phyloP scores from a whole-genome alignment of 2,888 invertebrate genomes.

The Epicampocera succincta region DNA sequence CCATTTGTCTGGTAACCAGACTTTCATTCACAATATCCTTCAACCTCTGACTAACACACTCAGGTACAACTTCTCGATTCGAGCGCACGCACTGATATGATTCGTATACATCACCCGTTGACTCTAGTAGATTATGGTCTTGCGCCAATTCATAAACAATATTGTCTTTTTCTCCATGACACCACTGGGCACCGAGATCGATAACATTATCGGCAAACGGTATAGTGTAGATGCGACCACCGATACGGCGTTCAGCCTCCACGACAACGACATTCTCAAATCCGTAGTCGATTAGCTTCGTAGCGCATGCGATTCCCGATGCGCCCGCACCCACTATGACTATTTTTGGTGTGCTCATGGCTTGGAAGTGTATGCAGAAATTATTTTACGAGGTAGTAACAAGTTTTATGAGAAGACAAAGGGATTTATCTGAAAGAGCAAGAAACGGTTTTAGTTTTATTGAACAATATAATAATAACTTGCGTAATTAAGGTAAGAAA shows the following conservation, averaged over 20 bases:
- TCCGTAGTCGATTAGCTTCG: conserved; percentile 81
- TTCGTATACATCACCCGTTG: conserved; percentile 79
- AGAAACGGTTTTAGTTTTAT: neutral
- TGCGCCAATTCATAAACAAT: conserved; percentile 78
- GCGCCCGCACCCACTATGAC: conserved; percentile 81
- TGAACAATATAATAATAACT: no score
- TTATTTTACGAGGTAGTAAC: conserved; percentile 35
- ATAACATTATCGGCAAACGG: conserved; percentile 83
- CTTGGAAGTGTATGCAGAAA: conserved; percentile 10
- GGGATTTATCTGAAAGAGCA: conserved; percentile 33
- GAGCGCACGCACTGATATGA: conserved; percentile 79
- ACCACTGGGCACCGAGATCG: conserved; percentile 81
- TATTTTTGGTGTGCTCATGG: conserved; percentile 74
- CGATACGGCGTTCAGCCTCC: conserved; percentile 85
- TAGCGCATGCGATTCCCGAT: conserved; percentile 81
- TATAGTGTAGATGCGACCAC: conserved; percentile 85
- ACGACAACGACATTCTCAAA: conserved; percentile 83
- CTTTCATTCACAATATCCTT: conserved; percentile 81
- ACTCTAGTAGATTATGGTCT: conserved; percentile 77
- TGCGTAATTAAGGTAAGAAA: no score
- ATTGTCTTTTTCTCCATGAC: conserved; percentile 82
- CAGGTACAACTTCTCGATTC: conserved; percentile 80
- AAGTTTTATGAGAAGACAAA: conserved; percentile 44
- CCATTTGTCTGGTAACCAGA: conserved; percentile 78
- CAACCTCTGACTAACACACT: conserved; percentile 79